phyloP scores from a whole-genome alignment of 2,797 vertebrate genomes.

The Esox lucius region DNA sequence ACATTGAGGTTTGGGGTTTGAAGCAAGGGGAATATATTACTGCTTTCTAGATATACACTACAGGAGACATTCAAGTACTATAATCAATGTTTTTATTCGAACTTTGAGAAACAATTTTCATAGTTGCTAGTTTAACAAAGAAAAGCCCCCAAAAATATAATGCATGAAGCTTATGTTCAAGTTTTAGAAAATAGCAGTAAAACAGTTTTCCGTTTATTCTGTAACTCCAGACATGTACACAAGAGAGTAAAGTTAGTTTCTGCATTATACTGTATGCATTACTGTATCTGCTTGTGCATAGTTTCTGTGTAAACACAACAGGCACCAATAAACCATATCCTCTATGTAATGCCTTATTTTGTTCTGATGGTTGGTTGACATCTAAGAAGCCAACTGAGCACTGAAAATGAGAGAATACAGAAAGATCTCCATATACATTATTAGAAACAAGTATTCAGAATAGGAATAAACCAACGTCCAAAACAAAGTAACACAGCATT shows the following conservation, averaged over 20 bases:
- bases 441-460: neutral
- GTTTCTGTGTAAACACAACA: conserved; percentile 7
- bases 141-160: conserved; percentile 31
- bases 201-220: conserved; percentile 27
- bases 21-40: neutral
- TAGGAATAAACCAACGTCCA: neutral
- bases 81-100: conserved; percentile 33
- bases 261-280: conserved; percentile 12
- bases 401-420: neutral
- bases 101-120: conserved; percentile 25
- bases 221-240: conserved; percentile 12
- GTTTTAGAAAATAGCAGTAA: conserved; percentile 32
- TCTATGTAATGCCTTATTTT: neutral
- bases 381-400: neutral
- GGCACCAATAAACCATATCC: neutral
- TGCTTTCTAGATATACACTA: neutral
- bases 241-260: conserved; percentile 11
- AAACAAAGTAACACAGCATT: neutral
- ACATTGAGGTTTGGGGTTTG: neutral
- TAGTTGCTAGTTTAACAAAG: conserved; percentile 20
- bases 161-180: conserved; percentile 30
- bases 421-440: conserved; percentile 1
- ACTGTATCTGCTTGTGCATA: conserved; percentile 15
- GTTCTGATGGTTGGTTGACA: neutral
- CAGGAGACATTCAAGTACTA: conserved; percentile 9